Base-by-base conservation (phyloP, 2,113 vertebrate genomes). In the Parotia lawesii region DNA sequence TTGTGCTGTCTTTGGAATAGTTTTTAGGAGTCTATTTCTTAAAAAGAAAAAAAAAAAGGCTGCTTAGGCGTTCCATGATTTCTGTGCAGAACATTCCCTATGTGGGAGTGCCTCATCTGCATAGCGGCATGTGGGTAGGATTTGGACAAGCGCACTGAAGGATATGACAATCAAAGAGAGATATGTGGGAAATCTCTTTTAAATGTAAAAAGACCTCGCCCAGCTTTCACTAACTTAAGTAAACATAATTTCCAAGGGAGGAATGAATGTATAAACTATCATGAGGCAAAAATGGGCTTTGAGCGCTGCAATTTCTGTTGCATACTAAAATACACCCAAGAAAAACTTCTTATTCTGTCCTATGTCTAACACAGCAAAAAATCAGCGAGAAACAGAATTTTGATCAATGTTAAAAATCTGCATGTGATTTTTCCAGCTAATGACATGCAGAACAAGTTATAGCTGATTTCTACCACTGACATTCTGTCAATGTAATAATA, bases 91-190 rank as follows among this genome's bases (percentile, higher is more conserved):
- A 96, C 85, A 91, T 89, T 96, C 76, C n/a, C n/a, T 38, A 87
- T 54, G 97, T 97, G 94, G 97, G 97, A 95, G 97, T 86, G 96
- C 66, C 75, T 93, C 87, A 94, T 97, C 91, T 97, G 87, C 95
- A 97, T 86, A 89, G 93, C 19, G 64, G 91, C 61, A 70, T 85
- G 96, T 97, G 96, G 95, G 97, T 54, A 95, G 97, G 90, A 89
- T 92, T 96, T 95, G 96, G 97, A 96, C 87, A 94, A 87, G 95
- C 47, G 77, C 91, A 94, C 81, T 91, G 82, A 95, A 81, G 86
- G 94, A 70, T 61, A 65, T 93, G 92, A 96, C 67, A 96, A 96
- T 96, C 96, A 97, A 94, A 95, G 60, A n/a, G 33, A 92, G 85
- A 54, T 74, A 95, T 84, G 82, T 94, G 93, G 97, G 96, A 97